These are phyloP conservation scores for Tipula unca DNA, from an alignment of 2,888 invertebrate species.

Conservation along the genomic window DNA sequence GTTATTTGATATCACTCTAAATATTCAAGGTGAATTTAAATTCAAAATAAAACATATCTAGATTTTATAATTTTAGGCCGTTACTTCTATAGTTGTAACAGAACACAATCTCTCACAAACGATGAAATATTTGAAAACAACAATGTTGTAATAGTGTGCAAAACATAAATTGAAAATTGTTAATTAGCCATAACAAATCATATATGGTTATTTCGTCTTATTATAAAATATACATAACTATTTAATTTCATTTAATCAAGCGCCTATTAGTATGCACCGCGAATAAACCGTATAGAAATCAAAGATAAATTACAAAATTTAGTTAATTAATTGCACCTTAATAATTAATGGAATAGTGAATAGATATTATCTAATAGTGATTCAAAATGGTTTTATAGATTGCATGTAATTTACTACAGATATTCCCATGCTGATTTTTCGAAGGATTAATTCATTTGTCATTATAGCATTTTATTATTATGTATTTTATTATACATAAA, in stretches of 20 bases:
- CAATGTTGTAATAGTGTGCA: background rate
- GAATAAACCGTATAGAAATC: background rate
- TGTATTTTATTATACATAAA: background rate
- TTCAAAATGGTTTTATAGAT: background rate
- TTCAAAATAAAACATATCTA: no score
- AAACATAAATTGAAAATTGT: background rate
- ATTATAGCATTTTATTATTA: background rate
- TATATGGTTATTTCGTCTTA: background rate
- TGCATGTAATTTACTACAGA: background rate
- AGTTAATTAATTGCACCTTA: background rate
- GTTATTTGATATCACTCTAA: no score
- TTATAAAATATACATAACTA: background rate
- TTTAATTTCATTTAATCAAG: background rate
- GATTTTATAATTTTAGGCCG: no score
- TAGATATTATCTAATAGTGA: background rate
- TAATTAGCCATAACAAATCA: background rate
- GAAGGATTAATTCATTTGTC: background rate
- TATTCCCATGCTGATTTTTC: background rate
- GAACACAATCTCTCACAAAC: no score
- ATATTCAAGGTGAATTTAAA: no score
- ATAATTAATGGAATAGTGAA: background rate
- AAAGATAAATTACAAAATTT: background rate
- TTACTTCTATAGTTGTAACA: no score
- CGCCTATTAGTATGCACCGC: background rate
- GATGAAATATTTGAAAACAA: no score